A percentile compares a stretch with the other conserved stretches of the same genome.
These are phyloP conservation scores for Distichodus sexfasciatus DNA, from an alignment of 2,797 vertebrate genomes.

Conservation along the genomic window DNA sequence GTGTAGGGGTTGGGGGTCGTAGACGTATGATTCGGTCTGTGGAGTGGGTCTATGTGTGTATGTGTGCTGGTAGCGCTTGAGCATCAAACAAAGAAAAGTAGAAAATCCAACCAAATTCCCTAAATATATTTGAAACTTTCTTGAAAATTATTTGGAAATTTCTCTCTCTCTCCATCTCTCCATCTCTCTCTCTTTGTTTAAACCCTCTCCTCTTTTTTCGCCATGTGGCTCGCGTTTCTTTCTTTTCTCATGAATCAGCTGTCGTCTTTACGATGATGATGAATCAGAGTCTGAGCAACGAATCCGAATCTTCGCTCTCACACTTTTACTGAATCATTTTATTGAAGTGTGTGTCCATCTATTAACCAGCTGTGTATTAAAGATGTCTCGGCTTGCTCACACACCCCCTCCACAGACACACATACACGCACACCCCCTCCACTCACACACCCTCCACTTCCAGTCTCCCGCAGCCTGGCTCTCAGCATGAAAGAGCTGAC, in stretches of 20 bases:
- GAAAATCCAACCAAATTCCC: too few relatives aligned
- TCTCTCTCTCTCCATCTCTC: neutral
- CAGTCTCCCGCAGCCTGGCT: neutral
- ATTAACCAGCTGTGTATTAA: conserved; percentile 20
- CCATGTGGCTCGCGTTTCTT: too few relatives aligned
- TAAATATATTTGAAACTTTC: too few relatives aligned
- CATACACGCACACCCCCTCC: conserved; percentile 10
- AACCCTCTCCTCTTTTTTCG: neutral
- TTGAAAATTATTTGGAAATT: too few relatives aligned
- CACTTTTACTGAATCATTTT: too few relatives aligned
- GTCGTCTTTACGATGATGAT: too few relatives aligned
- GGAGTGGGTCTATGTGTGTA: conserved; percentile 37
- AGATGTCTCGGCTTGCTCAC: neutral
- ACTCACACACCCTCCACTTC: neutral
- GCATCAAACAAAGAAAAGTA: too few relatives aligned
- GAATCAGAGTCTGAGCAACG: too few relatives aligned
- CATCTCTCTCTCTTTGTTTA: neutral
- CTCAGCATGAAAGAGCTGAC: conserved; percentile 23
- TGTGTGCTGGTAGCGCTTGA: too few relatives aligned
- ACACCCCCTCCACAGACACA: neutral
- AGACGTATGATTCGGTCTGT: conserved; percentile 70
- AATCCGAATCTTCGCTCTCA: too few relatives aligned
- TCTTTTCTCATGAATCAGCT: too few relatives aligned
- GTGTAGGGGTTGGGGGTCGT: too few relatives aligned
- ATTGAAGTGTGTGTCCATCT: conserved; percentile 9